These are phyloP conservation scores for Hypsopygia costalis DNA, from an alignment of 2,888 invertebrate genomes.

Conservation along the genomic window DNA sequence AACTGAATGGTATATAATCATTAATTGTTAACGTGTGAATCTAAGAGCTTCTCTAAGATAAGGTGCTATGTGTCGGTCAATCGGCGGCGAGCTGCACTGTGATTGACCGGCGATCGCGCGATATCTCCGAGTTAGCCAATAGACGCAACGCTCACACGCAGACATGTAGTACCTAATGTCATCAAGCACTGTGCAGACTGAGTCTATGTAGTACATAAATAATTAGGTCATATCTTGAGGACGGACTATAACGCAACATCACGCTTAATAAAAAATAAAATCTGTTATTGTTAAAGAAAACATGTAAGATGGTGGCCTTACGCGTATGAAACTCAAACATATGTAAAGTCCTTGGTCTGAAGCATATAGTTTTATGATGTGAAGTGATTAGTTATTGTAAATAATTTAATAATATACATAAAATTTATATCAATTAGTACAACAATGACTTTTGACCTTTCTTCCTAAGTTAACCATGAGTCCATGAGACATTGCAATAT, in stretches of 20 bases:
- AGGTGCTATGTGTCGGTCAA: not conserved
- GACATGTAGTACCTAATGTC: conserved; percentile 21
- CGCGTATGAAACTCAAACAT: too few species aligned
- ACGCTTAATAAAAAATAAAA: too few species aligned
- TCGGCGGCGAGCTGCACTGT: not conserved
- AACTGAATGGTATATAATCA: conserved; percentile 36
- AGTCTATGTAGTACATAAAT: conserved; percentile 21
- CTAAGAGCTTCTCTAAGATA: not conserved
- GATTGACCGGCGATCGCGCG: conserved; percentile 11
- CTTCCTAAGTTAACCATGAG: too few species aligned
- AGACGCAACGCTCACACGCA: conserved; percentile 15
- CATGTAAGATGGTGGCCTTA: too few species aligned
- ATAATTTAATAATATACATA: too few species aligned
- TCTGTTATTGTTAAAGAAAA: too few species aligned
- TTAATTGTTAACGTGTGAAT: not conserved
- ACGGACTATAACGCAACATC: conserved; percentile 13
- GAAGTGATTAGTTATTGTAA: too few species aligned
- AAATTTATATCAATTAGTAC: too few species aligned
- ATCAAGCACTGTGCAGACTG: conserved; percentile 27
- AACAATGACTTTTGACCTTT: too few species aligned
- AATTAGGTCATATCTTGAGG: conserved; percentile 12
- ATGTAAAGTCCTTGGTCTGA: too few species aligned
- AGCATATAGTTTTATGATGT: too few species aligned
- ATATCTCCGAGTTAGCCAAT: conserved; percentile 7
- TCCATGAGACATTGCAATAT: too few species aligned